Evolutionary conservation across 1,140 invertebrate genomes (phyloP).

Genomic region (Homalodisca vitripennis): DNA sequence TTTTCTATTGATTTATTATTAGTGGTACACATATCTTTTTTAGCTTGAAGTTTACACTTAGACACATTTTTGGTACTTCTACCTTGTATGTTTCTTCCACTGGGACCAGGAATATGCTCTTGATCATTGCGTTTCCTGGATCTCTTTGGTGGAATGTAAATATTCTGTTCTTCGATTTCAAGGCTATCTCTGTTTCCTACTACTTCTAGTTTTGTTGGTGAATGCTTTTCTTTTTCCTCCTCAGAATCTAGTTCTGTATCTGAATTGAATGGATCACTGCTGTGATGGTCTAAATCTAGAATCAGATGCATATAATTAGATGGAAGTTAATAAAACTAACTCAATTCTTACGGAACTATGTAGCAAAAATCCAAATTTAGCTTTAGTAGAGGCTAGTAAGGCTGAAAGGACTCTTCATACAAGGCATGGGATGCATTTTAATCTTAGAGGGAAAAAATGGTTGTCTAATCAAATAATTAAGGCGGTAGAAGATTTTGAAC

Average conservation of each 20-base stretch:
- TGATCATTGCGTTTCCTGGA: neutral
- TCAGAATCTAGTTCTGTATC: neutral
- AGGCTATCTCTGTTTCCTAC: neutral
- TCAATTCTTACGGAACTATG: too few species aligned
- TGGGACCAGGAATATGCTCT: neutral
- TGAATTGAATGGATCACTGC: neutral
- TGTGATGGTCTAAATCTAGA: neutral
- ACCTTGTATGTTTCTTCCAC: neutral
- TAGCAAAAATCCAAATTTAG: too few species aligned
- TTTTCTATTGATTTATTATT: neutral
- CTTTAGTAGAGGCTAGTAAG: too few species aligned
- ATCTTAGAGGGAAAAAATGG: too few species aligned
- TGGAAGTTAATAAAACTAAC: neutral
- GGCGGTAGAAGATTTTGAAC: too few species aligned
- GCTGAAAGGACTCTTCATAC: too few species aligned
- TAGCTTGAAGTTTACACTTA: neutral
- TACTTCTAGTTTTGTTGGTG: neutral
- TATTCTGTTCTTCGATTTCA: neutral
- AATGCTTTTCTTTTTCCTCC: neutral
- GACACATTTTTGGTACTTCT: neutral
- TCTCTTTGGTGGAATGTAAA: neutral
- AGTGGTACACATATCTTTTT: neutral
- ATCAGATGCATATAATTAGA: neutral
- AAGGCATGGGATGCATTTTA: too few species aligned
- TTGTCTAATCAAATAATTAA: too few species aligned